Percentiles rank a stretch among this genome's conserved stretches.
These are phyloP conservation scores for Balaeniceps rex DNA, from an alignment of 2,113 vertebrate genomes.

Conservation along the genomic window DNA sequence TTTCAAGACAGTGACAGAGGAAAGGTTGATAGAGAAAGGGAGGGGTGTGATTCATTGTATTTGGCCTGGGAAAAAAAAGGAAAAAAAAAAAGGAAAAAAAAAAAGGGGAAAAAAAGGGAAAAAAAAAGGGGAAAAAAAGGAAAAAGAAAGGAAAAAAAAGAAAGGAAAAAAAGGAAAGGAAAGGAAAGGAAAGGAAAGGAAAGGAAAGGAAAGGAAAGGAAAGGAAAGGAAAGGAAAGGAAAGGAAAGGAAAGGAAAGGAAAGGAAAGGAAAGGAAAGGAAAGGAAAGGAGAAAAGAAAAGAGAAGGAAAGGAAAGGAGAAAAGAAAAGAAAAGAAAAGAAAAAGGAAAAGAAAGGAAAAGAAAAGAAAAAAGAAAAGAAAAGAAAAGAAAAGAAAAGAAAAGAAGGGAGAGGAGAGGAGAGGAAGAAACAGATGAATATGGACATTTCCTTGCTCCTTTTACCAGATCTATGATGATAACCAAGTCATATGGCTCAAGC, in stretches of 20 bases:
- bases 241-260: too few relatives aligned
- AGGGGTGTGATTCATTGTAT: not conserved
- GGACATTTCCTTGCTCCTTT: not conserved
- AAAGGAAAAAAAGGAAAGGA: too few relatives aligned
- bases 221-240: not conserved
- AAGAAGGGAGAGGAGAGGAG: too few relatives aligned
- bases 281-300: too few relatives aligned
- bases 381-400: too few relatives aligned
- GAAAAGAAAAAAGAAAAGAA: too few relatives aligned
- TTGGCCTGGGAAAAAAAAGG: not conserved
- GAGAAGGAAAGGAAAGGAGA: too few relatives aligned
- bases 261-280: too few relatives aligned
- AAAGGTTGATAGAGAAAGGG: not conserved
- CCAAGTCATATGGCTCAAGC: not conserved
- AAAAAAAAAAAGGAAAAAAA: too few relatives aligned
- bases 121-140: not conserved
- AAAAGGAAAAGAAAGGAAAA: too few relatives aligned
- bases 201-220: not conserved
- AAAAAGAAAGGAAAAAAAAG: not conserved
- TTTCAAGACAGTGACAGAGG: not conserved
- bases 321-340: too few relatives aligned
- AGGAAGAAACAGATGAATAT: not conserved
- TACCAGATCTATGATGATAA: not conserved
- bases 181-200: not conserved
- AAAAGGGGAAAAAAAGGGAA: too few relatives aligned